Percentiles rank a stretch among this genome's conserved stretches.
phyloP scores from a whole-genome alignment of 2,888 invertebrate genomes.

The Agrochola litura region DNA sequence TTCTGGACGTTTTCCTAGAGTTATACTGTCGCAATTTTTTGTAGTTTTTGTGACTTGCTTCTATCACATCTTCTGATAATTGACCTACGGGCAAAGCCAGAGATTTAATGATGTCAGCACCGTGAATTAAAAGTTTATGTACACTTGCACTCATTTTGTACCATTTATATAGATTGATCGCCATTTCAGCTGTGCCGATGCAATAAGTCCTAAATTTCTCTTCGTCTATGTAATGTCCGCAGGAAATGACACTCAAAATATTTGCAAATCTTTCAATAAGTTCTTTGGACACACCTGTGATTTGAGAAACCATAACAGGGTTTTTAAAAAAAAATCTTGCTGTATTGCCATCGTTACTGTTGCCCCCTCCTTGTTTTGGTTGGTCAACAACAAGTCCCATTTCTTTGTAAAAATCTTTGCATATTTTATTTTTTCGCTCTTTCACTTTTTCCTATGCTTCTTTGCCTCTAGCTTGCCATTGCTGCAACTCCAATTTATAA shows the following conservation, averaged over 20 bases:
- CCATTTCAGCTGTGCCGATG: background rate
- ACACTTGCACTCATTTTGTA: slow-evolving; percentile 16
- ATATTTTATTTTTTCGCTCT: background rate
- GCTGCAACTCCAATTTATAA: slow-evolving; percentile 6
- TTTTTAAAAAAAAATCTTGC: background rate
- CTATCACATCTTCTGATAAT: slow-evolving; percentile 6
- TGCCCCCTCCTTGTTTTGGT: slow-evolving; percentile 16
- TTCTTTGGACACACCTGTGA: slow-evolving; percentile 8
- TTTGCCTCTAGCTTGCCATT: slow-evolving; percentile 15
- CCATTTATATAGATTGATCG: slow-evolving; percentile 3
- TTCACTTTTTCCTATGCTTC: slow-evolving; percentile 1
- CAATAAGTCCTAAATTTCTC: slow-evolving; percentile 1
- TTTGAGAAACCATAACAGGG: background rate
- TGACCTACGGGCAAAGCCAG: slow-evolving; percentile 8
- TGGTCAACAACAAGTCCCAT: slow-evolving; percentile 14
- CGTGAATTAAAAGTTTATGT: slow-evolving; percentile 18
- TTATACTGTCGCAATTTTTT: slow-evolving; percentile 6
- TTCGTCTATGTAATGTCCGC: slow-evolving; percentile 14
- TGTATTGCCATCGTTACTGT: slow-evolving; percentile 6
- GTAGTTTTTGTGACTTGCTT: slow-evolving; percentile 2
- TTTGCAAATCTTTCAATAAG: background rate
- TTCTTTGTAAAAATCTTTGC: background rate
- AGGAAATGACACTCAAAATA: slow-evolving; percentile 8
- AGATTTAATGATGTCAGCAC: slow-evolving; percentile 7
- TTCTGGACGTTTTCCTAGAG: too few relatives aligned